Conservation (phyloP, 2,888 invertebrate species). For the Drymonia ruficornis region DNA sequence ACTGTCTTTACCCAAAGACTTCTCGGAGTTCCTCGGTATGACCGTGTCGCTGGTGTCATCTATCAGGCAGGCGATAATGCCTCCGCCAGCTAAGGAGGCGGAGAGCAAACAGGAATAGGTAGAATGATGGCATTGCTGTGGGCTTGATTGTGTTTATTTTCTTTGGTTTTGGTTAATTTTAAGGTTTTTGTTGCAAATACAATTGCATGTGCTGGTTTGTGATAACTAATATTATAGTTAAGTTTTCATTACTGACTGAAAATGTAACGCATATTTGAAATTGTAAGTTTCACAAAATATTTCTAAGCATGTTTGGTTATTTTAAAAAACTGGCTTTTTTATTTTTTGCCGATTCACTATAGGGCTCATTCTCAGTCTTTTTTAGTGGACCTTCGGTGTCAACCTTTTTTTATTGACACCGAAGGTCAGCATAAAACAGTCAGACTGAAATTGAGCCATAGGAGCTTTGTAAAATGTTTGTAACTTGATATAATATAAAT, state of each 20-base stretch:
- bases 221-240: background rate
- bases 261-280: too few relatives aligned
- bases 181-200: too few relatives aligned
- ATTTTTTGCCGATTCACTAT: too few relatives aligned
- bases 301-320: too few relatives aligned
- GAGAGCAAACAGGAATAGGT: constrained; percentile 74
- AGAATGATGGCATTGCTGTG: constrained; percentile 43
- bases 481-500: background rate
- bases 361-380: too few relatives aligned
- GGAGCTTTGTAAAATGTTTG: too few relatives aligned
- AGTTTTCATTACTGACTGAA: background rate
- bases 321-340: too few relatives aligned
- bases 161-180: constrained; percentile 8
- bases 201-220: background rate
- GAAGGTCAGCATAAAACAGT: too few relatives aligned
- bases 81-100: constrained; percentile 70
- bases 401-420: too few relatives aligned
- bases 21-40: constrained; percentile 83
- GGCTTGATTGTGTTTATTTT: constrained; percentile 17
- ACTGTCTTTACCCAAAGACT: constrained; percentile 84
- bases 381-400: too few relatives aligned
- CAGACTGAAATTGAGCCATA: too few relatives aligned
- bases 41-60: constrained; percentile 69
- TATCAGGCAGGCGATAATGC: constrained; percentile 76
- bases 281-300: too few relatives aligned